Evolutionary conservation across 2,113 vertebrate genomes (phyloP).

Genomic region (Melanerpes formicivorus): DNA sequence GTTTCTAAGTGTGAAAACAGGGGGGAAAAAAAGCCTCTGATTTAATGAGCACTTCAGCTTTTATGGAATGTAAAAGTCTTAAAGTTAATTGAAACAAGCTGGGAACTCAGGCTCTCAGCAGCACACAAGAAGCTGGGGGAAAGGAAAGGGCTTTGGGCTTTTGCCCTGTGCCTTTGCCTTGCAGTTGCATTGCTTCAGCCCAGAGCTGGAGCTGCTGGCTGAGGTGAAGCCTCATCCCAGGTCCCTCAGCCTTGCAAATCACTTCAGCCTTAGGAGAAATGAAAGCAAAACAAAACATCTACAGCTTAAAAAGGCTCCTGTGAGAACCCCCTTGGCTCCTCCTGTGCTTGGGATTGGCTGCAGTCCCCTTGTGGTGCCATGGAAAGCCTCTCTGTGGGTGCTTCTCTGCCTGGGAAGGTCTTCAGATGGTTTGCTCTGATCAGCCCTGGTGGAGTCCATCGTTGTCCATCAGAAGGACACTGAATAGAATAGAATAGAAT

Average conservation of each 20-base stretch:
- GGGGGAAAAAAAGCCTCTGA: neutral
- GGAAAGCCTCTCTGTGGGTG: fast-evolving
- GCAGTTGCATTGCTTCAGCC: neutral
- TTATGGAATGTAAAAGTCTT: conserved; percentile 2
- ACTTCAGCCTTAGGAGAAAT: neutral
- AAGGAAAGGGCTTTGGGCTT: neutral
- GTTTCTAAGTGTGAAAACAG: neutral
- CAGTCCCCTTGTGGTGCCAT: fast-evolving
- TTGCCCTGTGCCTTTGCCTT: neutral
- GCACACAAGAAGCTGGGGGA: neutral
- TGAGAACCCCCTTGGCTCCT: neutral
- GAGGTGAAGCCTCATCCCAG: neutral
- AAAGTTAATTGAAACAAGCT: conserved; percentile 37
- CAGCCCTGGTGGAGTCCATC: fast-evolving
- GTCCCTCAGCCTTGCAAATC: neutral
- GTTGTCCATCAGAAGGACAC: neutral
- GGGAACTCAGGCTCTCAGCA: neutral
- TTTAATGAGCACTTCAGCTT: neutral
- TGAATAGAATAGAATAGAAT: no score
- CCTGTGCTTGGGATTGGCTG: neutral
- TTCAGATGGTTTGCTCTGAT: neutral
- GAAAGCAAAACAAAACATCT: neutral
- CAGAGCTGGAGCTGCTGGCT: neutral
- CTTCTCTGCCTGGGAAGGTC: fast-evolving
- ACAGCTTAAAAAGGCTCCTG: neutral